Evolutionary conservation across 2,113 vertebrate species (phyloP).

Genomic region (Colossoma macropomum): DNA sequence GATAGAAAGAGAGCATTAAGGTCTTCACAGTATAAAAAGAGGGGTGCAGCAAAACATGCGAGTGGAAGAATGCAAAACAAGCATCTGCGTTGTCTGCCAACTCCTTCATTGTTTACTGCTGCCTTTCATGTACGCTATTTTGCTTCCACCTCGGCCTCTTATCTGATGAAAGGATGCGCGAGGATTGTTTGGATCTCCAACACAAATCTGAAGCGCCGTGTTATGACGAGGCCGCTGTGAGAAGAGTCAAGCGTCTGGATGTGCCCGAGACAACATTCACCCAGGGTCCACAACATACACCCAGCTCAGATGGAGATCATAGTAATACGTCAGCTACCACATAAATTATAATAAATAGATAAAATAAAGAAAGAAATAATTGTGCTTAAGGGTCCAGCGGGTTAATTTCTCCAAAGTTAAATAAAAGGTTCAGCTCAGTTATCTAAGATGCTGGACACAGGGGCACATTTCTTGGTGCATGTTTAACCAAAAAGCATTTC

Average conservation of each 20-base stretch:
- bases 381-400: not conserved
- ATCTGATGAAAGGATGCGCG: slow-evolving; percentile 62
- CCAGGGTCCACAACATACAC: not conserved
- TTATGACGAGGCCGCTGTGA: slow-evolving; percentile 64
- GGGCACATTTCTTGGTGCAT: too few relatives aligned
- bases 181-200: slow-evolving; percentile 67
- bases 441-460: too few relatives aligned
- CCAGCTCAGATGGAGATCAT: slow-evolving; percentile 3
- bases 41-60: not conserved
- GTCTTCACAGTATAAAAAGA: not conserved
- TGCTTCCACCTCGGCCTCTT: slow-evolving; percentile 57
- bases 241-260: slow-evolving; percentile 59
- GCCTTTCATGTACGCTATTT: slow-evolving; percentile 60
- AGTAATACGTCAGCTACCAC: not conserved
- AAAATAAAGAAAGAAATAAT: not conserved
- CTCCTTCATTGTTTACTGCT: slow-evolving; percentile 58
- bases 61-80: slow-evolving; percentile 52
- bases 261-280: slow-evolving; percentile 63
- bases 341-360: not conserved
- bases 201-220: slow-evolving; percentile 62
- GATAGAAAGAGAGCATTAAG: not conserved
- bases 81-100: slow-evolving; percentile 28
- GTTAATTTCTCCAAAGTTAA: too few relatives aligned
- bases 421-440: too few relatives aligned
- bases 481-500: too few relatives aligned